Base-by-base conservation (phyloP, 2,888 invertebrate genomes). In the Cephus pygmeus region DNA sequence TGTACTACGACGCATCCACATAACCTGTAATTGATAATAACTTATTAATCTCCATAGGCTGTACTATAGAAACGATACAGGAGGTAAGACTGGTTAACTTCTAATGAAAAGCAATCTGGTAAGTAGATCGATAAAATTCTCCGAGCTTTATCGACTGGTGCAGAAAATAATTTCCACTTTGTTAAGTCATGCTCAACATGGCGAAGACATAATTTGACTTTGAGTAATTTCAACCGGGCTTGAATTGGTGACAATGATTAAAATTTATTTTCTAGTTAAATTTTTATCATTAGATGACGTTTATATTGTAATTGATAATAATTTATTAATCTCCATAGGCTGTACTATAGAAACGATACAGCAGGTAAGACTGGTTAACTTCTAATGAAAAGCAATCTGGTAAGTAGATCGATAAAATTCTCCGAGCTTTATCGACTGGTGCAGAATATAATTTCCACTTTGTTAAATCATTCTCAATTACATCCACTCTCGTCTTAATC, bases 1-100 rank as follows among this genome's bases (percentile, higher is more conserved):
- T 12, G 93, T 92, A 75, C 93, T 94, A 80, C 94, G 93, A 69
- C 94, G 92, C 76, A 95, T 92, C 95, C 95, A 95, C 94, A 95
- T 94, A 75, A 95, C 95, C 95, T 95, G 84, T 23, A 56, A 56
- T 56, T n/a, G 23, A 56, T 56, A 23, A 56, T 23, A 15, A 23
- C 0, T 23, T 56, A 23, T 56, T 6, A 23, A 23, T 56, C 23
- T 1, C 6, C 2, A 56, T 23, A 6, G 2, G 9, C 2, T 9
- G 9, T 9, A 23, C 56, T 2, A 1, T 56, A 23, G 56, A 56
- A 56, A 23, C 9, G 23, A 56, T 56, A 56, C 9, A 23, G 23
- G 9, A 56, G 9, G 2, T 23, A 23, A 2, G 23, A 56, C 23
- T 23, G 23, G 0, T 56, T 23, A 9, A 23, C 6, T 56, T 23